phyloP scores from a whole-genome alignment of 2,797 vertebrate species.

The Trichosurus vulpecula region DNA sequence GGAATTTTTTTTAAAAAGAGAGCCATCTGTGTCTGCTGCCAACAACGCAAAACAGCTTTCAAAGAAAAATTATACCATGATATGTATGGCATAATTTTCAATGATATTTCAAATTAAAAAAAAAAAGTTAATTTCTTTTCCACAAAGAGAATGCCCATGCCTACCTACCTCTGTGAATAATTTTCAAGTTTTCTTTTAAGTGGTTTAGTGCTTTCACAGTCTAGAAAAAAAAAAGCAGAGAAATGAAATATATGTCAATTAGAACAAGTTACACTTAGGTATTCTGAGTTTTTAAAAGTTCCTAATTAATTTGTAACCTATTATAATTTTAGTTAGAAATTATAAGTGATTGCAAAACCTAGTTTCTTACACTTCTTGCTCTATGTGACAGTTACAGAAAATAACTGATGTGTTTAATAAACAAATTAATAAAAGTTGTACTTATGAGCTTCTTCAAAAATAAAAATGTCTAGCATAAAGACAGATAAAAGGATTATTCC shows the following conservation, averaged over 20 bases:
- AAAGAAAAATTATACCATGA: neutral
- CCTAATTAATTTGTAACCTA: neutral
- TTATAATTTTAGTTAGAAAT: conserved; percentile 37
- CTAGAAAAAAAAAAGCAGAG: conserved; percentile 82
- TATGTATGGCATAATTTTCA: neutral
- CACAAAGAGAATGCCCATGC: conserved; percentile 14
- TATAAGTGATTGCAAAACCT: conserved; percentile 7
- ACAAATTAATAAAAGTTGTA: conserved; percentile 45
- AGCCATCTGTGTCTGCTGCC: neutral
- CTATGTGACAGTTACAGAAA: neutral
- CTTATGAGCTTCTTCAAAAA: conserved; percentile 12
- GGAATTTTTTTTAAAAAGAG: neutral
- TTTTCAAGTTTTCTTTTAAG: conserved; percentile 99
- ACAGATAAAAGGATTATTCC: neutral
- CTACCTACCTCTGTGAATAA: conserved; percentile 98
- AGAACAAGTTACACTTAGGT: neutral
- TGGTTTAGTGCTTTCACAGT: conserved; percentile 99
- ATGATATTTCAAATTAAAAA: conserved; percentile 11
- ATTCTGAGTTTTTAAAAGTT: neutral
- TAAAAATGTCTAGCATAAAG: neutral
- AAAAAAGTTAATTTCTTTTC: conserved; percentile 21
- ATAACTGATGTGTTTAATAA: conserved; percentile 5
- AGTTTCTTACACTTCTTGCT: conserved; percentile 18
- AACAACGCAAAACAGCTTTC: neutral
- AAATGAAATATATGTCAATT: conserved; percentile 33